Base-by-base conservation (phyloP, 1,140 invertebrate genomes). In the Protaetia brevitarsis region DNA sequence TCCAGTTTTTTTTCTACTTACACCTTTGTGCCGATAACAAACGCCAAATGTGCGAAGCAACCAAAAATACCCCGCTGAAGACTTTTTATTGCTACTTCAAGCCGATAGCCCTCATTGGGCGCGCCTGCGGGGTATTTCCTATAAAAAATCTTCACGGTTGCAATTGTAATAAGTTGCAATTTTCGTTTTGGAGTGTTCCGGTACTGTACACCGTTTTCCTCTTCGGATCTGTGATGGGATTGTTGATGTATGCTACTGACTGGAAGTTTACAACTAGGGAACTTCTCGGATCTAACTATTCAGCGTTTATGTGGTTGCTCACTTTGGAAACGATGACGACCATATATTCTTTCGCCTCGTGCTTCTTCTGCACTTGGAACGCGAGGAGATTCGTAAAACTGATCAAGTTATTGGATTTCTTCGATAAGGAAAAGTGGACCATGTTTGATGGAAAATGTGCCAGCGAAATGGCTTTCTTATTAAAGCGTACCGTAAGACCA, bases 51-150 rank as follows among this genome's bases (percentile, higher is more conserved):
- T n/a, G n/a, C n/a, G n/a, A n/a, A n/a, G n/a, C n/a, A n/a, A n/a
- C n/a, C n/a, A 56, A 19, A 62, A 23, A n/a, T n/a, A n/a, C n/a
- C n/a, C n/a, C n/a, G n/a, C n/a, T n/a, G n/a, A n/a, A n/a, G n/a
- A 37, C 34, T 0, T 70, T 64, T 58, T 69, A 63, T 41, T 68
- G 29, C n/a, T 70, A 67, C 41, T 70, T 66, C 19, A 36, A 30
- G 26, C 64, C 64, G 4, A 29, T 69, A 2, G 68, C 64, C 2
- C 7, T 71, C 6, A 19, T 69, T 8, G 45, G 66, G 13, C 67
- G 67, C 57, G 8, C 66, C 28, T 26, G 64, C 21, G 70, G 70
- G n/a, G 45, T 65, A 19, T 69, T 67, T 23, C 68, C 70, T 1
- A 27, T 71, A 3, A 28, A 68, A 30, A 69, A 71, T 57, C 45